A percentile compares a stretch with the other conserved stretches of the same genome.
Evolutionary conservation across 2,797 vertebrate genomes (phyloP).

Genomic region (Ficedula albicollis): DNA sequence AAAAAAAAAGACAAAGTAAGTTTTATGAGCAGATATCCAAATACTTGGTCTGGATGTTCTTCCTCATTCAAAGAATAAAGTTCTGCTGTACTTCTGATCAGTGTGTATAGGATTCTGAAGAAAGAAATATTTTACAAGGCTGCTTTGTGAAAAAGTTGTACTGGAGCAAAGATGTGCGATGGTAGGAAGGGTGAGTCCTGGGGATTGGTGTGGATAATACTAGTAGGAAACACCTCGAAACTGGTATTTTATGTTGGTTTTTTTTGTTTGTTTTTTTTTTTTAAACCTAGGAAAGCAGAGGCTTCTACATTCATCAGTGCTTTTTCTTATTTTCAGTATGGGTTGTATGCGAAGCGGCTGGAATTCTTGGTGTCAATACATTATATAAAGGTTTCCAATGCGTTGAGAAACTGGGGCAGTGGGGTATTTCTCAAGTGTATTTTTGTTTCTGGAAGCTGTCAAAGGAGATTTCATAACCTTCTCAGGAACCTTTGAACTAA

Average conservation of each 20-base stretch:
- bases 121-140: conserved; percentile 42
- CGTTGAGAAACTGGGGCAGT: conserved; percentile 37
- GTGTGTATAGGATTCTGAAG: conserved; percentile 44
- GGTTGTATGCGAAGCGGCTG: background rate
- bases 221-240: background rate
- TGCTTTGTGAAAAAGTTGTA: conserved; percentile 38
- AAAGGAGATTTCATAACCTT: conserved; percentile 51
- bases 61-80: conserved; percentile 21
- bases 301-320: background rate
- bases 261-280: background rate
- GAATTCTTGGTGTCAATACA: background rate
- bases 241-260: background rate
- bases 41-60: background rate
- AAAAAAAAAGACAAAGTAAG: background rate
- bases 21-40: background rate
- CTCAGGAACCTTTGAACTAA: conserved; percentile 30
- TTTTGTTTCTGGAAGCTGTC: conserved; percentile 54
- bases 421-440: conserved; percentile 50
- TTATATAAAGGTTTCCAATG: background rate
- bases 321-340: background rate
- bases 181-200: conserved; percentile 53
- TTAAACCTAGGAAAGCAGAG: background rate
- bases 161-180: conserved; percentile 21
- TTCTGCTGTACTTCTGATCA: conserved; percentile 33
- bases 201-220: background rate